A percentile compares a stretch with the other conserved stretches of the same genome.
Evolutionary conservation across 2,797 vertebrate species (phyloP).

Genomic region (Acanthornis magna): DNA sequence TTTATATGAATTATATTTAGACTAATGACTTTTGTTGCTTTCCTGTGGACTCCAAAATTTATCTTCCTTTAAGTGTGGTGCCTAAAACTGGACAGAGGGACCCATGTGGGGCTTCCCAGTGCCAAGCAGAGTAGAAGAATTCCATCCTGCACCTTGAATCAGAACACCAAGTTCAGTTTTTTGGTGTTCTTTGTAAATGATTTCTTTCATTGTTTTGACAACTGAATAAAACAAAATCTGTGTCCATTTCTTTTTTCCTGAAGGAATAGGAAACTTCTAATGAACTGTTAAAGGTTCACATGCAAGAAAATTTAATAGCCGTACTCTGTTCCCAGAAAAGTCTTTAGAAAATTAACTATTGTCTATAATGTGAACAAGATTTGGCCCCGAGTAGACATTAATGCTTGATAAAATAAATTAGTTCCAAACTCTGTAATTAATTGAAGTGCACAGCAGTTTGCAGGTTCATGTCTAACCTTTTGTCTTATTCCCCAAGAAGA

Average conservation of each 20-base stretch:
- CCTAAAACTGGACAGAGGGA: neutral
- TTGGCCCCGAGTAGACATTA: neutral
- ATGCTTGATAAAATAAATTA: neutral
- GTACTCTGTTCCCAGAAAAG: neutral
- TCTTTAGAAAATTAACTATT: neutral
- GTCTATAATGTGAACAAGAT: neutral
- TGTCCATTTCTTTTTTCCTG: neutral
- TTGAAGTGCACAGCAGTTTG: neutral
- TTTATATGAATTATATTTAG: neutral
- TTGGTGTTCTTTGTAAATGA: neutral
- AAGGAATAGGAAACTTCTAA: neutral
- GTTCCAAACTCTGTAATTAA: constrained; percentile 6
- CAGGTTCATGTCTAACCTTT: constrained; percentile 11
- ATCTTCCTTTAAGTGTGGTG: neutral
- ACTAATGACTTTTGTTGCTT: neutral
- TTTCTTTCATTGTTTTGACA: constrained; percentile 13
- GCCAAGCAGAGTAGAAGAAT: neutral
- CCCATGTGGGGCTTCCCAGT: neutral
- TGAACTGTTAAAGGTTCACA: neutral
- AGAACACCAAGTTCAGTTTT: neutral
- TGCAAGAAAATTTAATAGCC: neutral
- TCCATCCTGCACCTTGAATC: neutral
- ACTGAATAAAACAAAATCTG: neutral
- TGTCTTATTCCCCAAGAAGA: constrained; percentile 14
- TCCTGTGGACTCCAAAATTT: neutral